Percentiles rank a stretch among this genome's conserved stretches.
phyloP scores from a whole-genome alignment of 2,113 vertebrate species.

The Glaucidium brasilianum region DNA sequence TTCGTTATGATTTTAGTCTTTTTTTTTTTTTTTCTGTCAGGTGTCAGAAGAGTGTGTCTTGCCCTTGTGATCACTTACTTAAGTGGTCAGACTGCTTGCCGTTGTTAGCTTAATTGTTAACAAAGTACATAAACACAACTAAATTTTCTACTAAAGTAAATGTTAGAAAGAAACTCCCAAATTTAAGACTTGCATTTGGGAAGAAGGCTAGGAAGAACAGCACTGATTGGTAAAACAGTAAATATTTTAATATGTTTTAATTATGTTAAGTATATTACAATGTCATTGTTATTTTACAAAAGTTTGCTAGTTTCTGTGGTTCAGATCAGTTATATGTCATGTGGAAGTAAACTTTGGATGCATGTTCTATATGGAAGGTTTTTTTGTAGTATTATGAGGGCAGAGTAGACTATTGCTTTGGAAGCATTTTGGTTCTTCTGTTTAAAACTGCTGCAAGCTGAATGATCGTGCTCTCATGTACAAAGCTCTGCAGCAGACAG shows the following conservation, averaged over 20 bases:
- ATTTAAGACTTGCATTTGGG: not conserved
- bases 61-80: not conserved
- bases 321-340: not conserved
- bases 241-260: not conserved
- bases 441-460: not conserved
- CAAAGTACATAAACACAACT: not conserved
- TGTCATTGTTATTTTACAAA: not conserved
- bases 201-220: not conserved
- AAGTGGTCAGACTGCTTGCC: not conserved
- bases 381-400: not conserved
- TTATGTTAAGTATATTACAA: not conserved
- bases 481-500: rapidly evolving
- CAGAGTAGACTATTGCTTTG: not conserved
- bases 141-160: not conserved
- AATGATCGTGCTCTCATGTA: rapidly evolving
- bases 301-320: not conserved
- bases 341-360: not conserved
- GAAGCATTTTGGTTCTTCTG: not conserved
- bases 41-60: rapidly evolving
- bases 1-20: not conserved
- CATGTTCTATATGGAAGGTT: not conserved
- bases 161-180: not conserved
- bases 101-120: not conserved
- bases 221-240: not conserved
- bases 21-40: not conserved